phyloP scores from a whole-genome alignment of 2,113 vertebrate genomes.

The Dermatemys mawii region DNA sequence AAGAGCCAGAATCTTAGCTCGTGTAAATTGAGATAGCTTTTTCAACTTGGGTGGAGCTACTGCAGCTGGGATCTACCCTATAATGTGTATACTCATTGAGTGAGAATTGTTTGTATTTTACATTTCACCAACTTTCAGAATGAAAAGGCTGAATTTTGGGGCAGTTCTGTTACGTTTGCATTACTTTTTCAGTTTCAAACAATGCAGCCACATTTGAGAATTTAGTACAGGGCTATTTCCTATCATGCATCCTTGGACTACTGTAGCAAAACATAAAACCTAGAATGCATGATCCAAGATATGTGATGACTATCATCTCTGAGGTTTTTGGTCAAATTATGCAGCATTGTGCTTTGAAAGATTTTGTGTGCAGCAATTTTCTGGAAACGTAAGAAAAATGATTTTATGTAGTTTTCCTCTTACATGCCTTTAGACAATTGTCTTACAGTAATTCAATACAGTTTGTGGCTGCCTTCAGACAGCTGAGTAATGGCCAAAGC shows the following conservation, averaged over 20 bases:
- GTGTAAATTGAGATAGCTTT: background rate
- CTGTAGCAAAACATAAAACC: background rate
- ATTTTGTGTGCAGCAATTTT: constrained; percentile 5
- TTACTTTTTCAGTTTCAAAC: background rate
- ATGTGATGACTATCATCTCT: background rate
- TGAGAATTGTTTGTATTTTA: background rate
- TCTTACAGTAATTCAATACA: constrained; percentile 70
- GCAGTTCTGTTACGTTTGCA: background rate
- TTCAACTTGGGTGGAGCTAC: background rate
- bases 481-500: constrained; percentile 79
- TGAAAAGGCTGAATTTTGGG: constrained; percentile 4
- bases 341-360: background rate
- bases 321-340: background rate
- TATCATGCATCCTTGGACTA: background rate
- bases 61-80: background rate
- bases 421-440: constrained; percentile 61
- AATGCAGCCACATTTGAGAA: background rate
- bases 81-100: background rate
- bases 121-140: background rate
- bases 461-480: constrained; percentile 78
- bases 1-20: background rate
- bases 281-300: background rate
- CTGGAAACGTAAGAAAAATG: constrained; percentile 45
- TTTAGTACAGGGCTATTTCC: background rate
- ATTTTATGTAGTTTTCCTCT: constrained; percentile 67